Base-by-base conservation (phyloP, 2,113 vertebrate genomes). In the Saguinus imperator region DNA sequence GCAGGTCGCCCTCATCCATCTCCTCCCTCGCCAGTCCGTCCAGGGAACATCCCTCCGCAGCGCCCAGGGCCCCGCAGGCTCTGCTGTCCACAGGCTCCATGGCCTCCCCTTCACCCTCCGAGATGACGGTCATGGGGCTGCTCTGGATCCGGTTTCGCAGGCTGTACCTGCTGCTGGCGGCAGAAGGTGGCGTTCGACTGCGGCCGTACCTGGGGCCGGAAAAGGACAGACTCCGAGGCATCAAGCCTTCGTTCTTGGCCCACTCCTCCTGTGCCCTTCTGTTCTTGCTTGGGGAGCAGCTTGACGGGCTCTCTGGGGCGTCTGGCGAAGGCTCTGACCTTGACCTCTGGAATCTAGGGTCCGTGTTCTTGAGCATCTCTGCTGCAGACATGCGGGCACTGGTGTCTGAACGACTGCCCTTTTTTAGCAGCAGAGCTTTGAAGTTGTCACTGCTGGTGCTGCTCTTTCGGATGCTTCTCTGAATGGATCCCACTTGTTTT, bases 121-220 rank as follows among this genome's bases (percentile, higher is more conserved):
- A 99, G 98, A 99, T 99, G 83, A 99, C 99, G 0, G 99, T 99
- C 99, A 99, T 99, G 43, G 99, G 99, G 98, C 99, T 99, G 99
- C 99, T 99, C 97, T 99, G 99, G 98, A 99, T 99, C 35, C 99
- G 99, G 98, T 98, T 99, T 84, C 99, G 99, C 32, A 99, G 95
- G 35, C 99, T 99, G 97, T 99, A 99, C 96, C 99, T 99, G 99
- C 99, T 99, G 99, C 99, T 99, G 98, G 99, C 99, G 0, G 99
- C 99, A 0, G 99, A 99, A 0, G 99, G 99, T 0, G 99, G 99
- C 0, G 99, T 99, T 77, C 99, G 99, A 0, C 99, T 99, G 13
- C 99, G 99, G 61, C 99, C 98, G 0, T 99, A 99, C 95, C 99
- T 98, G 0, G 98, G 97, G 23, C 99, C 99, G 3, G 99, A 98